Percentiles rank a stretch among this genome's conserved stretches.
Conservation (phyloP, 2,113 vertebrate genomes). For the Mohoua ochrocephala region DNA sequence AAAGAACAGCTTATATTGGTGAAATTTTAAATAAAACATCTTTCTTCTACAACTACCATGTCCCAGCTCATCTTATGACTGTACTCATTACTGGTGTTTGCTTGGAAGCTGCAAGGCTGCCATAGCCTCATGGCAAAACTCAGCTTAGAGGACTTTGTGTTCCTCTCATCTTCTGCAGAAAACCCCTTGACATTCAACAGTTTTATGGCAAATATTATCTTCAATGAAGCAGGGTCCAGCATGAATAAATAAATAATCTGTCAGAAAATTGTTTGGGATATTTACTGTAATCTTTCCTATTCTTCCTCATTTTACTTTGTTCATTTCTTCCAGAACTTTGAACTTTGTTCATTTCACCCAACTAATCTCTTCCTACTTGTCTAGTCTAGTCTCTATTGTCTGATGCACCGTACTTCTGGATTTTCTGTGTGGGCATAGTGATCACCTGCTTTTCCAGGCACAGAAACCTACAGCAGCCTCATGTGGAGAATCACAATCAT, state of each 20-base stretch:
- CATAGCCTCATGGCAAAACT: background rate
- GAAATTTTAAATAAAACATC: background rate
- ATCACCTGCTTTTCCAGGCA: background rate
- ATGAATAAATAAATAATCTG: background rate
- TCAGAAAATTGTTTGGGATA: background rate
- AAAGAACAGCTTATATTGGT: background rate
- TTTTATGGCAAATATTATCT: background rate
- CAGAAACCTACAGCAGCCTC: background rate
- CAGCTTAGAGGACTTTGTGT: background rate
- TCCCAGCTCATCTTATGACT: background rate
- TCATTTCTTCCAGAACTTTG: background rate
- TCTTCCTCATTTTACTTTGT: background rate
- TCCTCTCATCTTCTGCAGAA: background rate
- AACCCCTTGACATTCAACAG: background rate
- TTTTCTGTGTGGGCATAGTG: background rate
- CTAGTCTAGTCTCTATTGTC: background rate
- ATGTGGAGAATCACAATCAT: background rate
- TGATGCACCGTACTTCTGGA: background rate
- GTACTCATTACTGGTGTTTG: background rate
- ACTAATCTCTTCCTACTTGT: background rate
- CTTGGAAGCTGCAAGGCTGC: background rate
- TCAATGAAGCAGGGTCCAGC: background rate
- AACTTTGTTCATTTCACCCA: background rate
- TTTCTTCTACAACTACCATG: background rate
- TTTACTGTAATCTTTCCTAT: background rate